Evolutionary conservation across 2,113 vertebrate species (phyloP), one percentile per base, ranked within the genome.

Genomic region (Cyprichromis sp.): DNA sequence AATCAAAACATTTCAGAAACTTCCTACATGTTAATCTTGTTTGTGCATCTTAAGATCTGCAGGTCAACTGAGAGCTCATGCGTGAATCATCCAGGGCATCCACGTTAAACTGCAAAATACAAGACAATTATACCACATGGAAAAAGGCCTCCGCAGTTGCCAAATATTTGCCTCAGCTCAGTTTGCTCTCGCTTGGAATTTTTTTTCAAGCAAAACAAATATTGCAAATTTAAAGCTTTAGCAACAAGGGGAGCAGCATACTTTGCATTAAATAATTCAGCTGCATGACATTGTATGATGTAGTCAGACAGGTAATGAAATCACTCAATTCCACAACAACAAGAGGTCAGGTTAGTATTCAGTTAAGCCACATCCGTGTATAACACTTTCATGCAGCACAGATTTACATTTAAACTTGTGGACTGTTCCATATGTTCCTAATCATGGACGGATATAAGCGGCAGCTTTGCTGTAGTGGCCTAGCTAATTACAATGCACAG

Each of bases 401-500:
- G 50, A 73, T 89, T 82, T 71, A 68, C 53, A 53, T 24, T 57
- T 61, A 26, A 54, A 87, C 21, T 66, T 9, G 9, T 42, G 54
- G 59, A 80, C 81, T 80, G 38, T 66, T 85, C 52, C 59, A 73
- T 91, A 88, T 81, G 47, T 88, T 87, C 36, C 45, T 55, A 50
- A 81, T 59, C 73, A 81, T 36, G 66, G 86, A 71, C 36, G 24
- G 24, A 61, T 84, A 54, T 14, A 81, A 61, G 50, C 81, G 6
- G 82, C 68, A 82, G 80, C 66, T 85, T 88, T 61, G 73, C 91
- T 21, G 6, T 71, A 80, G 87, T 45, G 50, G 81, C 45, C 61
- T 47, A 79, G 85, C 80, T 89, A 91, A 91, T 94, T 90, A 93
- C 90, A 91, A 92, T 90, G 86, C 87, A 68, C 29, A 80, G 63